Conservation (phyloP, 2,797 vertebrate species). For the Neomorphus geoffroyi region DNA sequence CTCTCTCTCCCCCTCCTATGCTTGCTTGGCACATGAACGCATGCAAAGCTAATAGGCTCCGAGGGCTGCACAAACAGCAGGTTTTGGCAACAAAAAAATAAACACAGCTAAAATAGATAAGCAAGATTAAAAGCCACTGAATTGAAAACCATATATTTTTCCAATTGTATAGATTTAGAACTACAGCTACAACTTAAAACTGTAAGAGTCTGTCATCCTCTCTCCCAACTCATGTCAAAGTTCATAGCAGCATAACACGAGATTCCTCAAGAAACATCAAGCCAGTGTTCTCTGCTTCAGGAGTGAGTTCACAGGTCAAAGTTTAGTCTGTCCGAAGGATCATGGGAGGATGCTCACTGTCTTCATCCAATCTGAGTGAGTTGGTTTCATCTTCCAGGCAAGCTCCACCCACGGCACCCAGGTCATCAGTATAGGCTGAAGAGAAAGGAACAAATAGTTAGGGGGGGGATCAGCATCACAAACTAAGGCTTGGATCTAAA, state of each 20-base stretch:
- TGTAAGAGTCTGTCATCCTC: conserved; percentile 80
- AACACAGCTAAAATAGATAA: conserved; percentile 76
- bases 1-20: conserved; percentile 55
- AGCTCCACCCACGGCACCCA: conserved; percentile 90
- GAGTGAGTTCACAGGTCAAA: conserved; percentile 62
- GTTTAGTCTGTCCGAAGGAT: conserved; percentile 94
- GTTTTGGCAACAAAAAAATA: conserved; percentile 78
- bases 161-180: conserved; percentile 72
- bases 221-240: conserved; percentile 80
- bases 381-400: conserved; percentile 91
- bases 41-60: conserved; percentile 89
- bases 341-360: conserved; percentile 96
- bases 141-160: conserved; percentile 71
- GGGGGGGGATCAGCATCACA: not conserved
- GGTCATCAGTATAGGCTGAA: conserved; percentile 91
- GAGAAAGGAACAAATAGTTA: not conserved
- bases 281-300: conserved; percentile 71
- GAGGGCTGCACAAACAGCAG: conserved; percentile 75
- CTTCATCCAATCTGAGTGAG: conserved; percentile 89
- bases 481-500: not conserved
- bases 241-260: conserved; percentile 89
- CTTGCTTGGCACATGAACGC: conserved; percentile 91
- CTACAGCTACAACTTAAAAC: conserved; percentile 77
- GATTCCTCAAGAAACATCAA: conserved; percentile 77
- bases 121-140: conserved; percentile 80